Percentiles rank a stretch among this genome's conserved stretches.
These are phyloP conservation scores for Drosophila helvetica DNA, from an alignment of 2,888 invertebrate species.

Conservation along the genomic window DNA sequence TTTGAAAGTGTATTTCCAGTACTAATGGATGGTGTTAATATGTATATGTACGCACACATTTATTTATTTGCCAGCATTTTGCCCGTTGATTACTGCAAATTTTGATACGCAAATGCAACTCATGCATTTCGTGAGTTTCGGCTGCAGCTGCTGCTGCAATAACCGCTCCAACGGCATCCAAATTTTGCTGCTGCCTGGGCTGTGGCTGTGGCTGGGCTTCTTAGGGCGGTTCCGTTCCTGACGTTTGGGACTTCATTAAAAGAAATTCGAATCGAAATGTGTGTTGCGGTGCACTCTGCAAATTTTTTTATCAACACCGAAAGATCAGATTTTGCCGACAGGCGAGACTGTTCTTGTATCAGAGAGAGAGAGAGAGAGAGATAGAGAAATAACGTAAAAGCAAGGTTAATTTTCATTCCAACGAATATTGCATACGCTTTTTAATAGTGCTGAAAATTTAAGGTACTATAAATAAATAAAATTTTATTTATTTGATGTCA, in stretches of 20 bases:
- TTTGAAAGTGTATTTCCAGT: background rate
- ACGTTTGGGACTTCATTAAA: conserved; percentile 45
- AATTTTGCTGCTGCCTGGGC: conserved; percentile 30
- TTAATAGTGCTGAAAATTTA: background rate
- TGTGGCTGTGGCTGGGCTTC: background rate
- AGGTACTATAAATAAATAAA: too few species aligned
- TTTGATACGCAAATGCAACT: conserved; percentile 53
- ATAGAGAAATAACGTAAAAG: background rate
- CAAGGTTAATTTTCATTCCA: conserved; percentile 2
- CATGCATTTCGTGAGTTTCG: conserved; percentile 50
- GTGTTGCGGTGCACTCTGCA: conserved; percentile 35
- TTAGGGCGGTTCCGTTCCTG: conserved; percentile 9
- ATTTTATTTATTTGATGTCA: background rate
- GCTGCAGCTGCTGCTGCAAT: conserved; percentile 47
- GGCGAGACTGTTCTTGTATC: background rate
- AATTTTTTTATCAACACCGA: conserved; percentile 56
- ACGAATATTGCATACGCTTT: background rate
- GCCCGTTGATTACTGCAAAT: conserved; percentile 49
- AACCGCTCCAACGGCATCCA: conserved; percentile 38
- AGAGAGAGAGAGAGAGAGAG: background rate
- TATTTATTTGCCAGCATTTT: conserved; percentile 27
- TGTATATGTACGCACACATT: conserved; percentile 5
- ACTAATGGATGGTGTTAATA: conserved; percentile 2
- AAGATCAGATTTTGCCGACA: conserved; percentile 43
- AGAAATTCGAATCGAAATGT: conserved; percentile 35